A percentile compares a stretch with the other conserved stretches of the same genome.
phyloP scores from a whole-genome alignment of 2,888 invertebrate genomes.

The Actias luna region DNA sequence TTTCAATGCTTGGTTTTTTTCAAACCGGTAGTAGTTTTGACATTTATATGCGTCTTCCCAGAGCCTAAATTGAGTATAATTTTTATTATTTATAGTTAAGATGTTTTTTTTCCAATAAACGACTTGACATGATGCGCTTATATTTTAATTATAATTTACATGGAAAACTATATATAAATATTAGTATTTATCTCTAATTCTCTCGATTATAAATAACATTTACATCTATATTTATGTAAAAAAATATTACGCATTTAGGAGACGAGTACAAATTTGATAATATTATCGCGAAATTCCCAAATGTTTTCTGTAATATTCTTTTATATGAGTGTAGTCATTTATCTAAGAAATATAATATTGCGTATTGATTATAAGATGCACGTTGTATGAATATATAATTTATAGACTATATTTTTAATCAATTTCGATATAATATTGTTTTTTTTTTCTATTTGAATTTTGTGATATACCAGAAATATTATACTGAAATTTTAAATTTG shows the following conservation, averaged over 20 bases:
- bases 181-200: background rate
- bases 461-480: background rate
- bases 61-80: background rate
- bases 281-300: background rate
- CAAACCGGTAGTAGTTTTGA: no score
- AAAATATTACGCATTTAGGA: background rate
- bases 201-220: background rate
- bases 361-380: background rate
- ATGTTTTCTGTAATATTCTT: background rate
- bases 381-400: background rate
- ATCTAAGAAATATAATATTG: background rate
- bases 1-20: no score
- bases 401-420: background rate
- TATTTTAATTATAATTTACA: background rate
- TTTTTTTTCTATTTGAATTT: background rate
- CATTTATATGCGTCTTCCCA: no score
- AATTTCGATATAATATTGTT: background rate
- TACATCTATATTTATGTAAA: background rate
- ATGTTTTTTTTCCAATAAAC: background rate
- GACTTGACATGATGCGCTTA: background rate
- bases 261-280: background rate
- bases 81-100: background rate
- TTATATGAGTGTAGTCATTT: background rate
- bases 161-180: background rate
- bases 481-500: constrained; percentile 12